A percentile compares a stretch with the other conserved stretches of the same genome.
These are phyloP conservation scores for Eucera pruinosa DNA, from an alignment of 2,888 invertebrate species.

Conservation along the genomic window DNA sequence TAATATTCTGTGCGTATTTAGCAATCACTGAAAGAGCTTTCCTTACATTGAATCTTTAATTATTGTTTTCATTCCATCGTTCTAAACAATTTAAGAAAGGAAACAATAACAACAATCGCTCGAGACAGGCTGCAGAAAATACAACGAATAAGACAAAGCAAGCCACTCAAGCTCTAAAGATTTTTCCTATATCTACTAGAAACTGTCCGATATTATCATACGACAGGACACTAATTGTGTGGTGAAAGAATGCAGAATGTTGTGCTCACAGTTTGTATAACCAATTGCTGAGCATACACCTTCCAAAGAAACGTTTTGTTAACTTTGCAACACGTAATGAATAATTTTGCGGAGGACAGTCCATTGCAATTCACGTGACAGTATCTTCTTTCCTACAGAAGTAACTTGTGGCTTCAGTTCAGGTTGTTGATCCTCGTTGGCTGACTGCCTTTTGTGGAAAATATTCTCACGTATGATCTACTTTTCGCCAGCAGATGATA, in stretches of 20 bases:
- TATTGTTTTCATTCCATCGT: too few species aligned
- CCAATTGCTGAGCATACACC: neutral
- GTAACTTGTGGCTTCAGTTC: neutral
- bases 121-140: neutral
- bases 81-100: too few species aligned
- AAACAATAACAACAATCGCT: too few species aligned
- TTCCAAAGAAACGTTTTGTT: neutral
- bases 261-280: neutral
- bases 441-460: neutral
- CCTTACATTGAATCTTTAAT: too few species aligned
- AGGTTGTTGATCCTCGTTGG: neutral
- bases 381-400: neutral
- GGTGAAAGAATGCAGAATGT: neutral
- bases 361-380: neutral
- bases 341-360: neutral
- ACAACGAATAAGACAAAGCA: neutral
- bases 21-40: too few species aligned
- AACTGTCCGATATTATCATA: neutral
- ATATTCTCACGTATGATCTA: neutral
- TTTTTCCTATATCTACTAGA: neutral
- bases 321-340: neutral
- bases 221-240: neutral
- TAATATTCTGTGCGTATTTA: too few species aligned
- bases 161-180: neutral
- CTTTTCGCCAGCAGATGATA: neutral